Percentiles rank a stretch among this genome's conserved stretches.
These are phyloP conservation scores for Sardina pilchardus DNA, from an alignment of 2,113 vertebrate species.

Conservation along the genomic window DNA sequence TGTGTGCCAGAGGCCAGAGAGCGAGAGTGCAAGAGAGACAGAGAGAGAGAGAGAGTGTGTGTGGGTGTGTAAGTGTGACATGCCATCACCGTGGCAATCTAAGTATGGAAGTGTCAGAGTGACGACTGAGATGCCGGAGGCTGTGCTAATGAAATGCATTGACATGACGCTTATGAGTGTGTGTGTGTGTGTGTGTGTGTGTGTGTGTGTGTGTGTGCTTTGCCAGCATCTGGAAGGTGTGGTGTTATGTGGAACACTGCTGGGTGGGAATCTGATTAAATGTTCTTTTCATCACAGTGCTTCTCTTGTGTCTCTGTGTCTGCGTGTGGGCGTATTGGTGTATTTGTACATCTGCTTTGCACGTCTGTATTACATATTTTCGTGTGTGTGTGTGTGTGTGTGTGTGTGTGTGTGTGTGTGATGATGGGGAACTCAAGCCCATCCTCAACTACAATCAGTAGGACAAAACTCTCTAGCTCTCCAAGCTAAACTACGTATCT, in stretches of 20 bases:
- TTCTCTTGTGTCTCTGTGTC: not conserved
- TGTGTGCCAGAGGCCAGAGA: not conserved
- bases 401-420: not conserved
- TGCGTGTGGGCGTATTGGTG: not conserved
- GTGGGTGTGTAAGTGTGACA: not conserved
- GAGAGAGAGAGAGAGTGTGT: not conserved
- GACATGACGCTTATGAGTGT: not conserved
- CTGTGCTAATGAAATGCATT: conserved; percentile 37
- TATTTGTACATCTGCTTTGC: not conserved
- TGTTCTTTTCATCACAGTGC: not conserved
- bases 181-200: conserved; percentile 2
- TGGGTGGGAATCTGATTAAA: conserved; percentile 3
- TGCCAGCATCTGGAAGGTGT: not conserved
- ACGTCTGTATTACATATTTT: not conserved
- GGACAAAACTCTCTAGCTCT: no score
- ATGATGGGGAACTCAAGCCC: no score
- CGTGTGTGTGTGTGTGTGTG: not conserved
- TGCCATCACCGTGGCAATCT: not conserved
- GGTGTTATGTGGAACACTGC: not conserved
- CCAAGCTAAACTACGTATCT: not conserved
- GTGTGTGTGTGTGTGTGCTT: not conserved
- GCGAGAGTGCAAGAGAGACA: not conserved
- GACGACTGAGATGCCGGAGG: not conserved
- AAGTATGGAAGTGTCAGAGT: conserved; percentile 27
- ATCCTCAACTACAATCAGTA: no score